Percentiles rank a stretch among this genome's conserved stretches.
Conservation (phyloP, 2,888 invertebrate species). For the Nomada ferruginata region DNA sequence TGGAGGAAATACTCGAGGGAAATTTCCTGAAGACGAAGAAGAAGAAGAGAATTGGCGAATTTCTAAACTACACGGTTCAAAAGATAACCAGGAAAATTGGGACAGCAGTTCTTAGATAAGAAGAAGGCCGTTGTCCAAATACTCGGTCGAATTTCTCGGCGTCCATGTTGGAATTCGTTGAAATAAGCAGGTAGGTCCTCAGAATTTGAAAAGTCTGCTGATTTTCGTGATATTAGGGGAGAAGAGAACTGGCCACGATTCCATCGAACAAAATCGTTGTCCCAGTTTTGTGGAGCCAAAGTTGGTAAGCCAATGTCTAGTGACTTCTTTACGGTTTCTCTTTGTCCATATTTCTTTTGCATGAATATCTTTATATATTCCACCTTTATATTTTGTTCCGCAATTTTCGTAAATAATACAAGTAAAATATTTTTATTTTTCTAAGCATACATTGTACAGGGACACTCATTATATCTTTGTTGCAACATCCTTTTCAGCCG, state of each 20-base stretch:
- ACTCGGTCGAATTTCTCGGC: slow-evolving; percentile 11
- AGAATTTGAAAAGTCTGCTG: neutral
- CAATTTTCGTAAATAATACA: too few relatives aligned
- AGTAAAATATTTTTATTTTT: too few relatives aligned
- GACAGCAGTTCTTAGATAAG: neutral
- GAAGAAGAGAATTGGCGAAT: neutral
- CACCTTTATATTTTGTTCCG: too few relatives aligned
- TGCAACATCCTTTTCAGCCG: too few relatives aligned
- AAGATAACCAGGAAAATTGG: neutral
- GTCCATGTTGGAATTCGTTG: slow-evolving; percentile 3
- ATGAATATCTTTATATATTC: too few relatives aligned
- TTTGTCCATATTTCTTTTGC: too few relatives aligned
- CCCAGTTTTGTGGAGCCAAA: slow-evolving; percentile 28
- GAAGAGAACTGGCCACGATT: neutral
- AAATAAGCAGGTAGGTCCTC: neutral
- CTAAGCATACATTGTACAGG: too few relatives aligned
- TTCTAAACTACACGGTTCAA: neutral
- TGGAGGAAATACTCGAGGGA: neutral
- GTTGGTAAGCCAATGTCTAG: slow-evolving; percentile 29
- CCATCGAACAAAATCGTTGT: slow-evolving; percentile 29
- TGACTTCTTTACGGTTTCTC: neutral
- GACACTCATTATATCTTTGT: too few relatives aligned
- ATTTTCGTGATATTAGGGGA: neutral
- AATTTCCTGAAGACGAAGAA: neutral
- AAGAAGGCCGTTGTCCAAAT: neutral